Conservation (phyloP, 2,797 vertebrate species). For the Acipenser ruthenus region DNA sequence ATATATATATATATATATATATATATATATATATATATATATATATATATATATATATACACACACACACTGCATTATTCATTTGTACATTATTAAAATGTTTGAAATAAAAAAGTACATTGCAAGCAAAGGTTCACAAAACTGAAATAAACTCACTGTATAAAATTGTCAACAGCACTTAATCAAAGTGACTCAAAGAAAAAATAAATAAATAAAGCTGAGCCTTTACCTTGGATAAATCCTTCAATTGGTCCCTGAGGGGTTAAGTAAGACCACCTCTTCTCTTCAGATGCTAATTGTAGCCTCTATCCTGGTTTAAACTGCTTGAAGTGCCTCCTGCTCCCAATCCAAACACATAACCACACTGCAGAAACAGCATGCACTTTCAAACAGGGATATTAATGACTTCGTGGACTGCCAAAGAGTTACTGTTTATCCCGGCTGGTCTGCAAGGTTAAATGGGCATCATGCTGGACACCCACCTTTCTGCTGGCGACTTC, state of each 20-base stretch:
- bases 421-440: constrained; percentile 18
- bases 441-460: constrained; percentile 25
- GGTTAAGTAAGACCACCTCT: constrained; percentile 51
- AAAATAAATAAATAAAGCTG: constrained; percentile 29
- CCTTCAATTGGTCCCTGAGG: constrained; percentile 38
- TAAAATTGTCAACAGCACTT: background rate
- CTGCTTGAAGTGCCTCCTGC: constrained; percentile 28
- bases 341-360: constrained; percentile 27
- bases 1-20: too few relatives aligned
- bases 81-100: too few relatives aligned
- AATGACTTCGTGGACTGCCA: constrained; percentile 11
- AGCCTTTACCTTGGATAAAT: constrained; percentile 29
- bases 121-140: background rate
- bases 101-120: background rate
- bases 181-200: constrained; percentile 8
- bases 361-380: constrained; percentile 1
- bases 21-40: too few relatives aligned
- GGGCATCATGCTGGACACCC: constrained; percentile 29
- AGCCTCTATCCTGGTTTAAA: constrained; percentile 29
- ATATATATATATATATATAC: too few relatives aligned
- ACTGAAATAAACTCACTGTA: too few relatives aligned
- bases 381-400: constrained; percentile 14
- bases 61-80: too few relatives aligned
- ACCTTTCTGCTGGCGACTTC: constrained; percentile 41
- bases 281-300: constrained; percentile 38